Evolutionary conservation across 2,113 vertebrate species (phyloP).

Genomic region (Oncorhynchus tshawytscha): DNA sequence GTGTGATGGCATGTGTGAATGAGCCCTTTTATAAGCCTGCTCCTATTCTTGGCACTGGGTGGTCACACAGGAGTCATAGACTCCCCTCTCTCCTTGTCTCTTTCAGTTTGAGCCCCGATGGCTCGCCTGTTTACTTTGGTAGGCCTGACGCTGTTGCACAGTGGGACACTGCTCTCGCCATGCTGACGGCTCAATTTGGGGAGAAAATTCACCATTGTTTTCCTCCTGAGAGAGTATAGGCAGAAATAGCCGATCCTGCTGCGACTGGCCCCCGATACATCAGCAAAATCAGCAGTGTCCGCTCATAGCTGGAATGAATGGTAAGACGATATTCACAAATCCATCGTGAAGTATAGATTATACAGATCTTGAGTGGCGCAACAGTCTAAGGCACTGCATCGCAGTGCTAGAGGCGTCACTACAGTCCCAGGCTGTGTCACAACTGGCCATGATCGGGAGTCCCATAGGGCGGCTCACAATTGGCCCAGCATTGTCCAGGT

Average conservation of each 20-base stretch:
- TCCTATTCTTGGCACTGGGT: constrained; percentile 42
- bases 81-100: constrained; percentile 28
- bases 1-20: constrained; percentile 34
- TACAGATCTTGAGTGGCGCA: too few relatives aligned
- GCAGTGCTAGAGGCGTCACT: too few relatives aligned
- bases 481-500: too few relatives aligned
- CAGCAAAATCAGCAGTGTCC: constrained; percentile 2
- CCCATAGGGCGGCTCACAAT: too few relatives aligned
- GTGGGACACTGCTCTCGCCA: constrained; percentile 32
- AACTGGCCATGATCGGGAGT: too few relatives aligned
- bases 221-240: constrained; percentile 29
- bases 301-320: neutral
- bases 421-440: too few relatives aligned
- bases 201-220: constrained; percentile 53
- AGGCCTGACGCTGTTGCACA: constrained; percentile 46
- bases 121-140: constrained; percentile 60
- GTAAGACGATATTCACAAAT: neutral
- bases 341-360: too few relatives aligned
- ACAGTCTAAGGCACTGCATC: too few relatives aligned
- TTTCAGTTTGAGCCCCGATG: constrained; percentile 48
- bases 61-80: constrained; percentile 39
- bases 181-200: constrained; percentile 39
- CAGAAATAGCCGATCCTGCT: constrained; percentile 34
- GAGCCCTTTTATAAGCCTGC: constrained; percentile 43
- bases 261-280: constrained; percentile 29